Base-by-base conservation (phyloP, 2,797 vertebrate species). In the Scyliorhinus canicula region DNA sequence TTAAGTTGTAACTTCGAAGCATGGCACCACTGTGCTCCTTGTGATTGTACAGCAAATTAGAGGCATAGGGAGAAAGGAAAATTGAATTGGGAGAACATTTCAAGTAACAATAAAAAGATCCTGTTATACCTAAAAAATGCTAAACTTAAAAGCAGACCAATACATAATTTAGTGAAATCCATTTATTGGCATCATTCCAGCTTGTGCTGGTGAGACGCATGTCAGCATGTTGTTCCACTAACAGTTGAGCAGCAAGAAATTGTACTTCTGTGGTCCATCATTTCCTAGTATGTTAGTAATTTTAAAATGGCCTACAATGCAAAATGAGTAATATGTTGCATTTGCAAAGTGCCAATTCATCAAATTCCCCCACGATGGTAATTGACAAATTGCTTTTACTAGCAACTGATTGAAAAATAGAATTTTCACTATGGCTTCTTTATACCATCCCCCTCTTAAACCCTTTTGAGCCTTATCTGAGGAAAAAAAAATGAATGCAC, bases 381-480 rank as follows among this genome's bases (percentile, higher is more conserved):
- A 91, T 91, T 91, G 60, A 91, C 60, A 91, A 91, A 91, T 91
- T 91, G 60, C 88, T 91, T 65, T 91, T 91, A 91, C 65, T 91
- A 65, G 11, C 8, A n/a, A 65, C n/a, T 65, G 88, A 65, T 65
- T 91, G 88, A 91, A 65, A 91, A 91, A 65, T 14, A 44, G 88
- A 91, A 91, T 91, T 91, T 91, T 91, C 28, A 63, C 16, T n/a
- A 91, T 21, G 7, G 19, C 40, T 91, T 63, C 19, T 19, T 44
- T 28, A n/a, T 35, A 19, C 19, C 63, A n/a, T 4, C 52, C 35
- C 52, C 85, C 84, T 31, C 84, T 57, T 8, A 88, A 74, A 26
- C 67, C 16, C 85, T 26, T 44, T 44, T 26, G 88, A 65, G 57
- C 16, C 55, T 91, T 47, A 16, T 44, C 79, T 47, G 79, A 82